These are phyloP conservation scores for Pelobates fuscus DNA, from an alignment of 2,113 vertebrate genomes.

Conservation along the genomic window DNA sequence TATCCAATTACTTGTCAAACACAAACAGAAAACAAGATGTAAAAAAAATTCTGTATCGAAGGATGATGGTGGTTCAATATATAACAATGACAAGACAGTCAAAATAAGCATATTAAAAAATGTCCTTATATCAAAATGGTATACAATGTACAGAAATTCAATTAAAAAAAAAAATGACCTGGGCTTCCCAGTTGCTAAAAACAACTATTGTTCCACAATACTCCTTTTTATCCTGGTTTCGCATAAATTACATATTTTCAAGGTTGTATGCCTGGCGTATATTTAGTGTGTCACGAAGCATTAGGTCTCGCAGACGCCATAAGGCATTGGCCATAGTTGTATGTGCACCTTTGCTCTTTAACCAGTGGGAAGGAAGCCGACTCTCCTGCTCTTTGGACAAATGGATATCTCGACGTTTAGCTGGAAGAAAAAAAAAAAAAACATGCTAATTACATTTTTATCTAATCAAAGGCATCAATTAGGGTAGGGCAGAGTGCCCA, in stretches of 20 bases:
- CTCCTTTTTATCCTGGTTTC: too few relatives aligned
- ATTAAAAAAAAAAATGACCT: slow-evolving; percentile 74
- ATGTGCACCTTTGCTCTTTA: slow-evolving; percentile 97
- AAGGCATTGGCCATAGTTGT: slow-evolving; percentile 96
- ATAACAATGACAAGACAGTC: slow-evolving; percentile 70
- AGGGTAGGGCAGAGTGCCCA: too few relatives aligned
- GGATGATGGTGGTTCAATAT: slow-evolving; percentile 79
- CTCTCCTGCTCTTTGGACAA: slow-evolving; percentile 96
- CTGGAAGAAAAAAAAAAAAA: slow-evolving; percentile 64
- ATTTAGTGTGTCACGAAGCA: slow-evolving; percentile 94
- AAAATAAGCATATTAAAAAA: slow-evolving; percentile 84
- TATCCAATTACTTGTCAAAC: slow-evolving; percentile 63
- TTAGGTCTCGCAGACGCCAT: slow-evolving; percentile 95
- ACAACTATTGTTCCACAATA: slow-evolving; percentile 69
- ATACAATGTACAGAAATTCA: slow-evolving; percentile 80
- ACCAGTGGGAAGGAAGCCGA: slow-evolving; percentile 92
- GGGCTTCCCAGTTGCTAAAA: slow-evolving; percentile 68
- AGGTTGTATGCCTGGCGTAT: slow-evolving; percentile 90
- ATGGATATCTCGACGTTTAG: slow-evolving; percentile 88
- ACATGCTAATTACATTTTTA: too few relatives aligned
- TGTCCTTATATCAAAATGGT: slow-evolving; percentile 83
- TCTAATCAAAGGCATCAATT: too few relatives aligned
- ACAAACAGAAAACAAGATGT: slow-evolving; percentile 59
- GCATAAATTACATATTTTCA: slow-evolving; percentile 75
- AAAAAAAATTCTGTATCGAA: slow-evolving; percentile 77